Percentiles rank a stretch among this genome's conserved stretches.
Conservation (phyloP, 2,113 vertebrate genomes). For the Carettochelys insculpta region DNA sequence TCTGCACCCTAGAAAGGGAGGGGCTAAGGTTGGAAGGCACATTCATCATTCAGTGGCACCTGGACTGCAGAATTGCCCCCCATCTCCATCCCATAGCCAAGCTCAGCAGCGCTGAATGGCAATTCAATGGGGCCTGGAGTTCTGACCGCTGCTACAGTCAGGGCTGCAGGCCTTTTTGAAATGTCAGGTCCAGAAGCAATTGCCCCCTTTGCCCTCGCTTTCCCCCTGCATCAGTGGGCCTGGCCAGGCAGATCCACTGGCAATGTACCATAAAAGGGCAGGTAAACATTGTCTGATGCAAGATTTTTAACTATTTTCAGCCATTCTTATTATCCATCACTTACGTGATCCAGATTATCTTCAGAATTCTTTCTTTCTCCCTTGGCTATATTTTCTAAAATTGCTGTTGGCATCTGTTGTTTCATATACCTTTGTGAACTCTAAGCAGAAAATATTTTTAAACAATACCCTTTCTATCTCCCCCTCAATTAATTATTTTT, state of each 20-base stretch:
- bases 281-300: not conserved
- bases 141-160: too few species aligned
- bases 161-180: too few species aligned
- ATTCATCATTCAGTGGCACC: too few species aligned
- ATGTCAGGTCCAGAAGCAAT: not conserved
- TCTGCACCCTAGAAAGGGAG: too few species aligned
- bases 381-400: not conserved
- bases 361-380: not conserved
- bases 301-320: not conserved
- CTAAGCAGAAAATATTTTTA: not conserved
- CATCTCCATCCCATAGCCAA: too few species aligned
- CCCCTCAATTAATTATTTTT: not conserved
- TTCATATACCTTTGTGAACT: not conserved
- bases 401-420: not conserved
- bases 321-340: not conserved
- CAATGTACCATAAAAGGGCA: not conserved
- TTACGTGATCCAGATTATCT: not conserved
- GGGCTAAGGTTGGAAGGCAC: too few species aligned
- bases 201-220: too few species aligned
- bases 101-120: too few species aligned
- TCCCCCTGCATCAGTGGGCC: too few species aligned
- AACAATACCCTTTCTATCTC: not conserved
- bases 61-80: too few species aligned
- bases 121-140: too few species aligned
- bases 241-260: not conserved